Evolutionary conservation across 1,140 invertebrate species (phyloP).

Genomic region (Zaprionus inermis): DNA sequence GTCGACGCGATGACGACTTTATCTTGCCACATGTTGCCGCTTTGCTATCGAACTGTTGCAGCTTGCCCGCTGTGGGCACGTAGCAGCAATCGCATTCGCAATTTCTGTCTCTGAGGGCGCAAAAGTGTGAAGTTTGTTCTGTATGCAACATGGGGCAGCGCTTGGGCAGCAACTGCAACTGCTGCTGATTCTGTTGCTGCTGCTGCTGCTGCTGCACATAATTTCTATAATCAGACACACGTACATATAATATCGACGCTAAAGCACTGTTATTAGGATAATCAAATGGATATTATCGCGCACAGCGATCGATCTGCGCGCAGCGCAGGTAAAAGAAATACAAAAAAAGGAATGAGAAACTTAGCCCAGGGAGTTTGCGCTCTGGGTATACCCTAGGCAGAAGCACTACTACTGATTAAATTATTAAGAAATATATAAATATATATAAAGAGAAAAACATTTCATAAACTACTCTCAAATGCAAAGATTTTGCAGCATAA

Average conservation of each 20-base stretch:
- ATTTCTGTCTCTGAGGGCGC: constrained; percentile 55
- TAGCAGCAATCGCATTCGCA: constrained; percentile 34
- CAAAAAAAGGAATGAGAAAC: not conserved
- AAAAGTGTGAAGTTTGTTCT: constrained; percentile 75
- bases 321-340: constrained; percentile 20
- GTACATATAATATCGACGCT: constrained; percentile 84
- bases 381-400: constrained; percentile 27
- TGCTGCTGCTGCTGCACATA: constrained; percentile 56
- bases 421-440: not conserved
- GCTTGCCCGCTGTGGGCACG: constrained; percentile 27
- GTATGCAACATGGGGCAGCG: constrained; percentile 47
- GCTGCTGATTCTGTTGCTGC: constrained; percentile 42
- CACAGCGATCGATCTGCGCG: constrained; percentile 68
- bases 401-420: constrained; percentile 3
- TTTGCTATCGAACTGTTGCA: no score
- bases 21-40: constrained; percentile 32
- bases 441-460: not conserved
- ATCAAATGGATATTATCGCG: constrained; percentile 84
- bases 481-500: no score
- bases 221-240: constrained; percentile 84
- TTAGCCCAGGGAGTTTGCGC: not conserved
- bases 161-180: constrained; percentile 41
- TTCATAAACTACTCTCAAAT: no score
- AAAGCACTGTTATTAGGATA: constrained; percentile 84
- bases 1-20: constrained; percentile 63